Evolutionary conservation across 2,888 invertebrate genomes (phyloP), one percentile per base, ranked within the genome.

Genomic region (Amphimallon solstitiale): DNA sequence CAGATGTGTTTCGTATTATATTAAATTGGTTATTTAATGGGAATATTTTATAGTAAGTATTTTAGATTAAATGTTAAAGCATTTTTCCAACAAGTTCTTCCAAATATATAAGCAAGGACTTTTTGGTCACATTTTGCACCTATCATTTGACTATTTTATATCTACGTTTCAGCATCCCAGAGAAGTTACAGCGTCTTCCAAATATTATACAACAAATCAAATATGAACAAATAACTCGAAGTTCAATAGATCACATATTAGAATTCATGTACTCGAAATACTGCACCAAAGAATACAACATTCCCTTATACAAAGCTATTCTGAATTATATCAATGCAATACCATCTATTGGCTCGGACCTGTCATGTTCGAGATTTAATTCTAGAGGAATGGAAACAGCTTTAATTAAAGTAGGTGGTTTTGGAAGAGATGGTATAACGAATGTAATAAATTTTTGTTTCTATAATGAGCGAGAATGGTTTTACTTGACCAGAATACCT

Each of bases 381-480:
- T 86, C 87, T 2, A 80, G 90, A 48, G 91, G 90, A 45, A 90
- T 90, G 87, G 88, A 89, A 75, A 80, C 88, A 73, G 89, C 89
- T 0, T 81, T 91, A 19, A 84, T 91, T 12, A 89, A 89, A 79
- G 86, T 90, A 38, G 91, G 91, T 0, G 91, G 91, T 1, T 91
- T 91, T 77, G 87, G 88, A 45, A 84, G 86, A 46, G 85, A 85
- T 70, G 89, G 90, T 3, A 85, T 90, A 65, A 81, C 89, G 17
- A 91, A 91, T 77, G 87, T 89, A 77, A 87, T 91, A 19, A 88
- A 88, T 40, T 90, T 88, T 77, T 87, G 86, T 71, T 83, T 89
- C 65, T 84, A 86, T 0, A 84, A 85, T 49, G 82, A 84, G 63
- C 84, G 86, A 6, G 86, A 86, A 75, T 90, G 90, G 89, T 85